Percentiles rank a stretch among this genome's conserved stretches.
Evolutionary conservation across 2,797 vertebrate species (phyloP).

Genomic region (Lacerta viridis): DNA sequence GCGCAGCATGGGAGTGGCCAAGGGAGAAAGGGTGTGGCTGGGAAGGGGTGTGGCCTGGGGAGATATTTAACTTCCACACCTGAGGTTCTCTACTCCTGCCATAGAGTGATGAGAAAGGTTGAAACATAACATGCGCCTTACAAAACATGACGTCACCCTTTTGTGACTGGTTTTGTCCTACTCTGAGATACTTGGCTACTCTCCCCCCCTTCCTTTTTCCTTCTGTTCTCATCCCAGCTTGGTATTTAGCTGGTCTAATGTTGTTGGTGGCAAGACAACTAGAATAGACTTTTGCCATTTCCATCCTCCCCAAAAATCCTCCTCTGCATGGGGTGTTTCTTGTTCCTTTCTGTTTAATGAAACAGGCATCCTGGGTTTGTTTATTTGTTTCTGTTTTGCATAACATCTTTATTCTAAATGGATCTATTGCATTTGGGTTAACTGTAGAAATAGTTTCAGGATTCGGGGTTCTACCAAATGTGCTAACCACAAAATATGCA

Average conservation of each 20-base stretch:
- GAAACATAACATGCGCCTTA: background rate
- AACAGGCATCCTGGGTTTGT: background rate
- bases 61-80: too few species aligned
- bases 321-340: background rate
- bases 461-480: background rate
- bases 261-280: background rate
- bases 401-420: background rate
- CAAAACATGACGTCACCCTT: background rate
- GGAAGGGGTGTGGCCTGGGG: too few species aligned
- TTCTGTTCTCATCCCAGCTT: too few species aligned
- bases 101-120: background rate
- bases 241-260: background rate
- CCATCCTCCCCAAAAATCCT: too few species aligned
- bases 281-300: background rate
- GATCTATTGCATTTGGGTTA: background rate
- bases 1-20: too few species aligned
- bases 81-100: too few species aligned
- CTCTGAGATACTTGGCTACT: background rate
- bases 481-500: slow-evolving; percentile 47
- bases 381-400: background rate
- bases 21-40: too few species aligned
- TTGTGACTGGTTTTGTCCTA: background rate
- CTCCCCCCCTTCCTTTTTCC: background rate
- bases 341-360: background rate
- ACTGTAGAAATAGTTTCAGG: background rate